Evolutionary conservation across 2,797 vertebrate genomes (phyloP), one percentile per base, ranked within the genome.

Genomic region (Apogon hyalosoma): DNA sequence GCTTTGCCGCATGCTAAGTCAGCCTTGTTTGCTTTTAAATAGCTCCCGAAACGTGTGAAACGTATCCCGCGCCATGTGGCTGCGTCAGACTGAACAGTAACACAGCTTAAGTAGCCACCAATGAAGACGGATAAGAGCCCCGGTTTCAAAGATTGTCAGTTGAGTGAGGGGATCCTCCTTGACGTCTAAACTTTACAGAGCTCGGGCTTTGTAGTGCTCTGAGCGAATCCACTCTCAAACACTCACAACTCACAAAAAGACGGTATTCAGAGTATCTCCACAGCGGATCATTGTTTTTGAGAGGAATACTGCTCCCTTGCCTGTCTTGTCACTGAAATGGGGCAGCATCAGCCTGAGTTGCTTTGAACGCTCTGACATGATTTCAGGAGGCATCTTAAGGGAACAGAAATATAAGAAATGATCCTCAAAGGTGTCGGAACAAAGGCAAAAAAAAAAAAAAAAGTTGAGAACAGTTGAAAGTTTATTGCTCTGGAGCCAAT

Each of bases 311-410:
- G 70, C 72, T 88, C 86, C 82, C 82, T 73, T 33, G 79, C 76
- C 77, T 60, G 82, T 74, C 83, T 86, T 87, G 87, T 92, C 86
- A 84, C 80, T 91, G 85, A 93, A 92, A 82, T 90, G 88, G 89
- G 87, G 79, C 89, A 86, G 66, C 83, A 13, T 80, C 87, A 84
- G 84, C 73, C 79, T 59, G 82, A 83, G 76, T 55, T 73, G 70
- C 89, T 92, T 93, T 92, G 89, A 92, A 91, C 72, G 70, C 54
- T 49, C 79, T 86, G 88, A 90, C 90, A 90, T 72, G 79, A 89
- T 89, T 91, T 87, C 86, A 82, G 80, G 70, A 88, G 86, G 81
- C 80, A 79, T 89, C 91, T 86, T 85, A 70, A 69, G 88, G 89
- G 87, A 92, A 73, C 64, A 70, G 72, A 79, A 82, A 77, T 70